A percentile compares a stretch with the other conserved stretches of the same genome.
Conservation (phyloP, 2,888 invertebrate species). For the Zeuzera pyrina region DNA sequence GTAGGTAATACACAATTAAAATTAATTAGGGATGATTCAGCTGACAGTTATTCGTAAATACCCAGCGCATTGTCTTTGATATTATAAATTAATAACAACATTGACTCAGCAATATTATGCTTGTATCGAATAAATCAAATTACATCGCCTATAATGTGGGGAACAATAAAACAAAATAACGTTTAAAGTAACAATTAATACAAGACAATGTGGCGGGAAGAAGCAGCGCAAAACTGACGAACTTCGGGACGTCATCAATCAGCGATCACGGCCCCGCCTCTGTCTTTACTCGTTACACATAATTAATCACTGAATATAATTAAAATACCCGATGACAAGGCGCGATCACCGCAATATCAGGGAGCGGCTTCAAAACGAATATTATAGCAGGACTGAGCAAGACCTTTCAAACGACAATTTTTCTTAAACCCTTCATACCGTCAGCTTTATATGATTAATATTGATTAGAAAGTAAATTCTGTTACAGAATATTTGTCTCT, state of each 20-base stretch:
- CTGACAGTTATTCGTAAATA: constrained; percentile 26
- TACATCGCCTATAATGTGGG: constrained; percentile 43
- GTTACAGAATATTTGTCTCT: no score
- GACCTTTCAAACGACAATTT: no score
- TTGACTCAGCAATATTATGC: no score
- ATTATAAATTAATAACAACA: constrained; percentile 60
- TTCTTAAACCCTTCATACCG: no score
- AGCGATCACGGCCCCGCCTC: constrained; percentile 43
- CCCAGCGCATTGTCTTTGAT: constrained; percentile 41
- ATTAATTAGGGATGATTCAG: constrained; percentile 38
- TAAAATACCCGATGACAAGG: constrained; percentile 68
- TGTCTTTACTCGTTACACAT: constrained; percentile 54
- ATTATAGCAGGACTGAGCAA: no score
- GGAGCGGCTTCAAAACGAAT: constrained; percentile 25
- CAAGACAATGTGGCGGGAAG: constrained; percentile 50
- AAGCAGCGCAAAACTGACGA: constrained; percentile 41
- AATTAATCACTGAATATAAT: constrained; percentile 70
- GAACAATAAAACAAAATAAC: constrained; percentile 59
- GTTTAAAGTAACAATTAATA: constrained; percentile 62
- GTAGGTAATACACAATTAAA: constrained; percentile 15
- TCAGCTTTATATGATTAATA: no score
- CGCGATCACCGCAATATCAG: constrained; percentile 43
- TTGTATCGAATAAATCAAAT: constrained; percentile 54
- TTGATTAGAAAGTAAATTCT: no score
- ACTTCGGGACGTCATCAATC: constrained; percentile 60